These are phyloP conservation scores for Myiotriccus ornatus DNA, from an alignment of 2,797 vertebrate genomes.

Conservation along the genomic window DNA sequence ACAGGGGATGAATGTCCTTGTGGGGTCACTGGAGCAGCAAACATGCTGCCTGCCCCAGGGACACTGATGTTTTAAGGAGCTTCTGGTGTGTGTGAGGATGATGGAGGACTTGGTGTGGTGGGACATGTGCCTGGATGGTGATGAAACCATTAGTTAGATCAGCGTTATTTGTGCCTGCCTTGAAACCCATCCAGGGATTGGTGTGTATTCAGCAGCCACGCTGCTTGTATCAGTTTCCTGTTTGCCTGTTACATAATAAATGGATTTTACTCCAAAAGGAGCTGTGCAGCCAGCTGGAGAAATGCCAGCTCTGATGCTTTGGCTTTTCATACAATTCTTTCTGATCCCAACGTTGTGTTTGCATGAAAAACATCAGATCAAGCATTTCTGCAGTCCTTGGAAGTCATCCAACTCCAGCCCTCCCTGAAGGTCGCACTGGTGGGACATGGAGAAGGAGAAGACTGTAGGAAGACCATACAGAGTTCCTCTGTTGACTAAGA, in stretches of 20 bases:
- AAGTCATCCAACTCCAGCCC: background rate
- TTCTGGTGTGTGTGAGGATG: background rate
- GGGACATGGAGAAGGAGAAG: background rate
- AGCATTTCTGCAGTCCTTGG: background rate
- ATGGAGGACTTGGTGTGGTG: background rate
- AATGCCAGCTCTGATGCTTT: background rate
- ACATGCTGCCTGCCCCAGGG: background rate
- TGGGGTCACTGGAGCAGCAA: background rate
- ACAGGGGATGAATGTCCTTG: background rate
- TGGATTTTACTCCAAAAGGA: background rate
- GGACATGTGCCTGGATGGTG: background rate
- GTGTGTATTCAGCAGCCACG: background rate
- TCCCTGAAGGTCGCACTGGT: background rate
- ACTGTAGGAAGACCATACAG: background rate
- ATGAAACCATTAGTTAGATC: background rate
- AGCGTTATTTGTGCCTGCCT: background rate
- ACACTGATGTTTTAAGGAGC: background rate
- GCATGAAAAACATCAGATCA: background rate
- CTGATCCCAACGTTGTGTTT: background rate
- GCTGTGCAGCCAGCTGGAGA: background rate
- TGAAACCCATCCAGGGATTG: background rate
- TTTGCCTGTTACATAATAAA: background rate
- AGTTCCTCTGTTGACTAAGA: background rate
- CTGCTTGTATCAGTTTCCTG: background rate
- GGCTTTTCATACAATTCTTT: background rate